These are phyloP conservation scores for Conger conger DNA, from an alignment of 2,113 vertebrate genomes.

Conservation along the genomic window DNA sequence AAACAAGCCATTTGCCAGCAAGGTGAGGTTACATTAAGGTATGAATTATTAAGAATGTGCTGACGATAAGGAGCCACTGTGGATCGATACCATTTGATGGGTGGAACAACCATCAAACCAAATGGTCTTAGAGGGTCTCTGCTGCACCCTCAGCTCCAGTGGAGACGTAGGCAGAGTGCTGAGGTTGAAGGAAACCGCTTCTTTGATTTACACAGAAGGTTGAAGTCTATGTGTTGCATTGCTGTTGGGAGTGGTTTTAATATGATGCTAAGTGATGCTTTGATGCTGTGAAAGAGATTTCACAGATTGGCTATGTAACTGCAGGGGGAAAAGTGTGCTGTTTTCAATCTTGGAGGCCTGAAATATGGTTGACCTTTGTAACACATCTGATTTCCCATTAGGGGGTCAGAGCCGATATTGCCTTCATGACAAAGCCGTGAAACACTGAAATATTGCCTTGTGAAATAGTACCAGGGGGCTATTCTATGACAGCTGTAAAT, in stretches of 20 bases:
- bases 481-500: not conserved
- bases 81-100: conserved; percentile 21
- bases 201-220: not conserved
- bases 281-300: not conserved
- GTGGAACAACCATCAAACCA: not conserved
- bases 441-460: not conserved
- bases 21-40: conserved; percentile 10
- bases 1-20: not conserved
- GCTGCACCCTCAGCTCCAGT: not conserved
- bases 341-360: not conserved
- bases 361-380: not conserved
- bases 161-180: conserved; percentile 24
- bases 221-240: not conserved
- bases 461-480: not conserved
- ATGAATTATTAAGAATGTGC: conserved; percentile 27
- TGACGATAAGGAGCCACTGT: conserved; percentile 6
- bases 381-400: not conserved
- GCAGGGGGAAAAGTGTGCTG: not conserved
- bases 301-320: not conserved
- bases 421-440: not conserved
- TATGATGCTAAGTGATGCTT: too few relatives aligned
- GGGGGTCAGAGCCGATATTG: not conserved
- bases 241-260: not conserved
- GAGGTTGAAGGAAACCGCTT: not conserved
- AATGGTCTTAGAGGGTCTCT: not conserved